phyloP scores from a whole-genome alignment of 2,113 vertebrate species.

The Bos javanicus region DNA sequence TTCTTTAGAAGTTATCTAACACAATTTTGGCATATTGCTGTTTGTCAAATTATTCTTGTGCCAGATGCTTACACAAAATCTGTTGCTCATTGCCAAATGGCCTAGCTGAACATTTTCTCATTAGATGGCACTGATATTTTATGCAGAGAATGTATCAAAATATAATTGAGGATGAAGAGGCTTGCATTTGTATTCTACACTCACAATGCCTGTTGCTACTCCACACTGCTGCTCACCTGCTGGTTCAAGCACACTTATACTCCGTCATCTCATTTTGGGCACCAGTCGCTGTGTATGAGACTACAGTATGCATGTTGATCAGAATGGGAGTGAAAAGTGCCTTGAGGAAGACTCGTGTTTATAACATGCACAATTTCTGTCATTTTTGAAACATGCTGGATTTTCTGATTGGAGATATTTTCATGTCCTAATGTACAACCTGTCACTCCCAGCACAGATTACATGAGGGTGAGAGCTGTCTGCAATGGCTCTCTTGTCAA shows the following conservation, averaged over 20 bases:
- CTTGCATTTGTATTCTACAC: background rate
- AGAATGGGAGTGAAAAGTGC: background rate
- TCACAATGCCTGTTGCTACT: background rate
- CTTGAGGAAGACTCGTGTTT: background rate
- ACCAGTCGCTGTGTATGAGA: background rate
- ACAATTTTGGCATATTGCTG: slow-evolving; percentile 55
- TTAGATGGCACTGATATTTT: slow-evolving; percentile 40
- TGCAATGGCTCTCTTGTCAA: slow-evolving; percentile 7
- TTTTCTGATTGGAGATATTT: slow-evolving; percentile 51
- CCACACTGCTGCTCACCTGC: background rate
- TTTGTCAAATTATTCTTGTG: slow-evolving; percentile 60
- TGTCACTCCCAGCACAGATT: slow-evolving; percentile 37
- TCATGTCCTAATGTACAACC: slow-evolving; percentile 40
- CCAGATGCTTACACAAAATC: slow-evolving; percentile 66
- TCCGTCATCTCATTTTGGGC: background rate
- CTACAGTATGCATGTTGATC: slow-evolving; percentile 30
- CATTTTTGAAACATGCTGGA: slow-evolving; percentile 10
- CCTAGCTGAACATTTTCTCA: slow-evolving; percentile 13
- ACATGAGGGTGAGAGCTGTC: background rate
- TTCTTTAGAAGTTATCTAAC: slow-evolving; percentile 52
- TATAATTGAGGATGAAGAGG: slow-evolving; percentile 14
- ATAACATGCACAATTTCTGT: background rate
- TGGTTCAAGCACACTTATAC: background rate
- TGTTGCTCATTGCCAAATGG: slow-evolving; percentile 56
- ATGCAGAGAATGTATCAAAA: slow-evolving; percentile 16